phyloP scores from a whole-genome alignment of 2,888 invertebrate genomes.

The Cyclophora punctaria region DNA sequence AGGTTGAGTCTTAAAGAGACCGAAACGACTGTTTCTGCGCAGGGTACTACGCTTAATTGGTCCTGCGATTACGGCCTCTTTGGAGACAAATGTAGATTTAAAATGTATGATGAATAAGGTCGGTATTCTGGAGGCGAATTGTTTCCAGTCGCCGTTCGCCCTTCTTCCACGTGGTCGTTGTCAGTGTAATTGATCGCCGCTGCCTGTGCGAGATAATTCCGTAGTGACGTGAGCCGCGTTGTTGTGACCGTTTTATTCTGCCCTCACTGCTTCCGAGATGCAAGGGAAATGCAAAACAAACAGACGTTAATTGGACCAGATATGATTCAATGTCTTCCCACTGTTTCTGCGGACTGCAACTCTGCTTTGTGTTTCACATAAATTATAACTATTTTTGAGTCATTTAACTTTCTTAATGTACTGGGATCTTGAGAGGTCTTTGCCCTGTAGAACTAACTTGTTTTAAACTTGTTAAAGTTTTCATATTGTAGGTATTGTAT shows the following conservation, averaged over 20 bases:
- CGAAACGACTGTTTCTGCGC: conserved; percentile 34
- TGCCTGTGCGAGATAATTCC: conserved; percentile 65
- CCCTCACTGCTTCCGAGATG: conserved; percentile 40
- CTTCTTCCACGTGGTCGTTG: conserved; percentile 58
- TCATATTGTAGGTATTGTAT: too few relatives aligned
- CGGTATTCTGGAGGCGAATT: conserved; percentile 34
- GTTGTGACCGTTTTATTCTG: conserved; percentile 57
- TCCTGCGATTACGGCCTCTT: conserved; percentile 36
- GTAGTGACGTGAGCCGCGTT: conserved; percentile 69
- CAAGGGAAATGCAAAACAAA: conserved; percentile 60
- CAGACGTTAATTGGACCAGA: conserved; percentile 44
- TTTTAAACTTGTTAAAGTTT: too few relatives aligned
- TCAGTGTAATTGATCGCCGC: conserved; percentile 68
- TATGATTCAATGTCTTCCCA: conserved; percentile 33
- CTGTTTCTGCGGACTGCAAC: conserved; percentile 1
- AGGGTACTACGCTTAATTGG: conserved; percentile 42
- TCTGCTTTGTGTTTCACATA: too few relatives aligned
- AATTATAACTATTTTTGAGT: too few relatives aligned
- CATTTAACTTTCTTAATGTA: too few relatives aligned
- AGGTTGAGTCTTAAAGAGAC: conserved; percentile 37
- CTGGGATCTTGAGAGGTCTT: too few relatives aligned
- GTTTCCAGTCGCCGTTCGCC: conserved; percentile 36
- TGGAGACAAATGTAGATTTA: conserved; percentile 31
- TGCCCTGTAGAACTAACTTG: too few relatives aligned
- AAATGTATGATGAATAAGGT: conserved; percentile 31